phyloP scores from a whole-genome alignment of 2,113 vertebrate species.

The Ceyx cyanopectus region DNA sequence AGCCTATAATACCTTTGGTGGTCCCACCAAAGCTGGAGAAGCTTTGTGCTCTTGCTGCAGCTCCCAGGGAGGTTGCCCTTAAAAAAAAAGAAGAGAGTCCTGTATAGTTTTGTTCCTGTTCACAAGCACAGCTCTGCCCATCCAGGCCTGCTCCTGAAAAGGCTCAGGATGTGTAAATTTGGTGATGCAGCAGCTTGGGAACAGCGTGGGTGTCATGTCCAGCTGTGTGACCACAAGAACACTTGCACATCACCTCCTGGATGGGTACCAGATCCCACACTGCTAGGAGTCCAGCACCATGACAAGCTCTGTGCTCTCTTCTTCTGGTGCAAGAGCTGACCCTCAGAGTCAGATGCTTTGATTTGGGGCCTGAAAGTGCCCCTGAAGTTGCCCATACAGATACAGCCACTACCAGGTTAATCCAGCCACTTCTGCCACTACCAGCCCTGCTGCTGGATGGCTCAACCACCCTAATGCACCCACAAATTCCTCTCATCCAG shows the following conservation, averaged over 20 bases:
- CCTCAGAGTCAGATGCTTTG: background rate
- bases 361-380: background rate
- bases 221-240: fast-evolving
- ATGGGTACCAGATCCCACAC: background rate
- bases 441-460: background rate
- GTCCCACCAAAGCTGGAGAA: background rate
- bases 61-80: background rate
- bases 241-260: background rate
- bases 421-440: background rate
- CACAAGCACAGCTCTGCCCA: background rate
- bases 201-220: background rate
- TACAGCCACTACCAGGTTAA: background rate
- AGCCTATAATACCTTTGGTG: fast-evolving
- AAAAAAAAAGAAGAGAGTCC: background rate
- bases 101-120: background rate
- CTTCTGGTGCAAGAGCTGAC: background rate
- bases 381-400: background rate
- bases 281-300: background rate
- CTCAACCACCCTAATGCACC: background rate
- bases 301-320: background rate
- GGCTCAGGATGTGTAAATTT: background rate
- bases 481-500: background rate
- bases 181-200: background rate
- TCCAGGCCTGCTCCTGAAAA: background rate
- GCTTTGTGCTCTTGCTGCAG: background rate